Evolutionary conservation across 2,797 vertebrate genomes (phyloP).

Genomic region (Myripristis jacobus): DNA sequence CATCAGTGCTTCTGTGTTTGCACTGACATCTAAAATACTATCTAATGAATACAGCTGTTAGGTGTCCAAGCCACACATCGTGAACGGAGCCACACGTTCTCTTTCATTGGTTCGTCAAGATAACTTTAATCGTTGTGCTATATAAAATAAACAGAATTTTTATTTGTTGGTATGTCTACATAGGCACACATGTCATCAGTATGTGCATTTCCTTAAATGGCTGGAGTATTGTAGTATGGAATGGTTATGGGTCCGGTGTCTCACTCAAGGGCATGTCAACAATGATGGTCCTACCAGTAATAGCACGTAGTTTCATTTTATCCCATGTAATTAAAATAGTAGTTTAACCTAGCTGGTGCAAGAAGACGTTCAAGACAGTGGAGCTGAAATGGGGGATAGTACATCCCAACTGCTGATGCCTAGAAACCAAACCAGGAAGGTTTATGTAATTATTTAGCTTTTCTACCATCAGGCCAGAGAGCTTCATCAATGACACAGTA

Average conservation of each 20-base stretch:
- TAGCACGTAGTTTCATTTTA: not conserved
- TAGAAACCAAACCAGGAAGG: constrained; percentile 56
- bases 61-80: not conserved
- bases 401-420: constrained; percentile 68
- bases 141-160: no score
- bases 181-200: not conserved
- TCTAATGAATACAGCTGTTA: no score
- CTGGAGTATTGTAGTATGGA: not conserved
- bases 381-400: not conserved
- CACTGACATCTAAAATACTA: no score
- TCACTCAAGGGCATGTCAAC: constrained; percentile 2
- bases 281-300: not conserved
- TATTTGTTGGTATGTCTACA: not conserved
- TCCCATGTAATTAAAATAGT: no score
- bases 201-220: not conserved
- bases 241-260: not conserved
- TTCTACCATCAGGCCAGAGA: constrained; percentile 57
- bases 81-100: not conserved
- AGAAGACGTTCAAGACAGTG: no score
- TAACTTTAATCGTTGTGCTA: not conserved
- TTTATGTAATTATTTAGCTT: constrained; percentile 66
- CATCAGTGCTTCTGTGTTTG: no score
- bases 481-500: constrained; percentile 44
- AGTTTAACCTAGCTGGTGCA: no score
- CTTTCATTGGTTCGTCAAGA: not conserved